Conservation (phyloP, 2,113 vertebrate genomes). For the Falcunculus frontatus region DNA sequence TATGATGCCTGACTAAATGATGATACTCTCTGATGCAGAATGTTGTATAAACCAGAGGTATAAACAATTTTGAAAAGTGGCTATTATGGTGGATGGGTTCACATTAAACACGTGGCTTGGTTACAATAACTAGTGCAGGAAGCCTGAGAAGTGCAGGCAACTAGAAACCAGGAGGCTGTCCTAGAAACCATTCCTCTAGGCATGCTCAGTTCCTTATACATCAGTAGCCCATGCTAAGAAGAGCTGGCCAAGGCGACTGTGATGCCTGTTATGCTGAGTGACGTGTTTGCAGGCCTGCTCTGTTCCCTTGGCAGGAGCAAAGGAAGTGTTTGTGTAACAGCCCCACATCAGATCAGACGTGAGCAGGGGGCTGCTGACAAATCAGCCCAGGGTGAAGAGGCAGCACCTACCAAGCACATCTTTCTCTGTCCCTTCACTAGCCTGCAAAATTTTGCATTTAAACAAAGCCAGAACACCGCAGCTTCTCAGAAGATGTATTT, state of each 20-base stretch:
- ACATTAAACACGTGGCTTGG: background rate
- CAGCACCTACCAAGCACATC: fast-evolving
- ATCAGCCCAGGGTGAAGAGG: background rate
- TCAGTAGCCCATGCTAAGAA: background rate
- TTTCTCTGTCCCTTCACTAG: background rate
- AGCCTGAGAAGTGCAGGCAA: background rate
- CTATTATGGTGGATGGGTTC: background rate
- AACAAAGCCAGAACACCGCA: background rate
- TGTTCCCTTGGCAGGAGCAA: background rate
- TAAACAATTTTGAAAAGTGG: background rate
- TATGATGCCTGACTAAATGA: background rate
- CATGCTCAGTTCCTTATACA: background rate
- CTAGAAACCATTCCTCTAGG: background rate
- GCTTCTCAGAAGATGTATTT: background rate
- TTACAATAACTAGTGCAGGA: background rate
- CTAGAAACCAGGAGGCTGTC: background rate
- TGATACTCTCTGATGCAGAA: background rate
- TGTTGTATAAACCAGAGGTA: background rate
- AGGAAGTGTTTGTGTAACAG: fast-evolving
- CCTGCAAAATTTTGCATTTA: background rate
- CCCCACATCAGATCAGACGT: background rate
- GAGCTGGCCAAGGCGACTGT: background rate
- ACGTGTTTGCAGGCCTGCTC: background rate
- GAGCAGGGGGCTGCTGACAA: background rate
- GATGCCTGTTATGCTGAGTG: fast-evolving